Conservation (phyloP, 30 jellyfish, hydroid and myxozoan genomes). For the Nemopilema nomurai region DNA sequence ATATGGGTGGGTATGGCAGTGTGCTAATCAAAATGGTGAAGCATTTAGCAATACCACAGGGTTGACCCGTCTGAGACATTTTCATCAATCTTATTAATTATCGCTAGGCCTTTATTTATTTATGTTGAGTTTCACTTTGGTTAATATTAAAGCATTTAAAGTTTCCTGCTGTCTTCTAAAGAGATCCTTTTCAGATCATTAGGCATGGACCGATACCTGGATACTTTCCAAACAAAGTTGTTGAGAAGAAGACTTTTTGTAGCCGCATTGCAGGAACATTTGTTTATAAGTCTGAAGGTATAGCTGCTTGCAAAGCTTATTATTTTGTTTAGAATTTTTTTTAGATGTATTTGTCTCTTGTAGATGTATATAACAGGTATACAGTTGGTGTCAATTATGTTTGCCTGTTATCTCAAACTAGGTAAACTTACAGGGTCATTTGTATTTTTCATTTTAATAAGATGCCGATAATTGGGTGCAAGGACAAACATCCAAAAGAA, state of each 20-base stretch:
- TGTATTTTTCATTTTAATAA: background rate
- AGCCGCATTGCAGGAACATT: conserved; percentile 41
- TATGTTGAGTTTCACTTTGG: too few species aligned
- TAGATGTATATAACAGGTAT: background rate
- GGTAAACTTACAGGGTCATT: too few species aligned
- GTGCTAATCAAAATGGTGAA: too few species aligned
- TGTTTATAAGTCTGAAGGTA: conserved; percentile 48
- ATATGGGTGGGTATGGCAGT: too few species aligned
- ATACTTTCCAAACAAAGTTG: conserved; percentile 40
- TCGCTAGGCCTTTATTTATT: too few species aligned
- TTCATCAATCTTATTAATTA: too few species aligned
- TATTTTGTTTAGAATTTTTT: background rate
- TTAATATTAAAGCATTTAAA: too few species aligned
- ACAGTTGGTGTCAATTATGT: background rate
- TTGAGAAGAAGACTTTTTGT: conserved; percentile 24
- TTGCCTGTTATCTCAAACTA: too few species aligned
- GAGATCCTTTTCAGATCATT: conserved; percentile 13
- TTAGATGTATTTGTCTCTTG: background rate
- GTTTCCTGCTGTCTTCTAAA: background rate
- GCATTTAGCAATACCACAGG: too few species aligned
- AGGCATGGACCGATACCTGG: conserved; percentile 41
- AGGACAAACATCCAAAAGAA: background rate
- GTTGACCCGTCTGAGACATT: too few species aligned
- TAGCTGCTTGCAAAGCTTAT: background rate
- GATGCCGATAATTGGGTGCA: background rate